These are phyloP conservation scores for Coreoperca whiteheadi DNA, from an alignment of 2,113 vertebrate species.

Conservation along the genomic window DNA sequence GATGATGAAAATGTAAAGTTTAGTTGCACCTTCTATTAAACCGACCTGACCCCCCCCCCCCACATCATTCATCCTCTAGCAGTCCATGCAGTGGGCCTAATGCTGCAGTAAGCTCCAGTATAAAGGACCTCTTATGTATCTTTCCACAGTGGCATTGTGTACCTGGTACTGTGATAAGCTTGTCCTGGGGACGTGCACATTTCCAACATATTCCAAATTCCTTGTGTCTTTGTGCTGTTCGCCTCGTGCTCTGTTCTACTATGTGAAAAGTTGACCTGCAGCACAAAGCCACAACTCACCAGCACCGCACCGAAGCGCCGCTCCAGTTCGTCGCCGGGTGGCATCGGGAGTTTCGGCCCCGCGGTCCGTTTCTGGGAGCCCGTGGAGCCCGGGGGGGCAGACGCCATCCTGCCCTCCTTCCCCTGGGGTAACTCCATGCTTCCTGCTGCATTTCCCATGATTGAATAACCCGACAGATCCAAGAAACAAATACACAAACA, in stretches of 20 bases:
- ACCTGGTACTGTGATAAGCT: conserved; percentile 62
- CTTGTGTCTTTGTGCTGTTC: conserved; percentile 39
- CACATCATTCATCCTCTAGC: neutral
- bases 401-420: conserved; percentile 66
- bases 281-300: conserved; percentile 82
- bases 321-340: conserved; percentile 88
- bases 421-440: conserved; percentile 79
- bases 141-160: conserved; percentile 54
- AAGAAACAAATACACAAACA: conserved; percentile 9
- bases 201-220: conserved; percentile 69
- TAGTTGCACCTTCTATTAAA: conserved; percentile 2
- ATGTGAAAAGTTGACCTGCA: conserved; percentile 14
- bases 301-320: conserved; percentile 87
- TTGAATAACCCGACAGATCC: conserved; percentile 12
- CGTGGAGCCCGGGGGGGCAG: conserved; percentile 18
- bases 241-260: neutral
- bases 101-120: conserved; percentile 51
- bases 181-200: conserved; percentile 52
- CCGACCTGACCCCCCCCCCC: conserved; percentile 8
- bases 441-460: conserved; percentile 91
- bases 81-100: conserved; percentile 21
- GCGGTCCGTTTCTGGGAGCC: conserved; percentile 71
- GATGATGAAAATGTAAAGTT: neutral
- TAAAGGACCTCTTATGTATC: conserved; percentile 65
- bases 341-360: conserved; percentile 84